phyloP scores from a whole-genome alignment of 2,888 invertebrate genomes.

The Carcina quercana region DNA sequence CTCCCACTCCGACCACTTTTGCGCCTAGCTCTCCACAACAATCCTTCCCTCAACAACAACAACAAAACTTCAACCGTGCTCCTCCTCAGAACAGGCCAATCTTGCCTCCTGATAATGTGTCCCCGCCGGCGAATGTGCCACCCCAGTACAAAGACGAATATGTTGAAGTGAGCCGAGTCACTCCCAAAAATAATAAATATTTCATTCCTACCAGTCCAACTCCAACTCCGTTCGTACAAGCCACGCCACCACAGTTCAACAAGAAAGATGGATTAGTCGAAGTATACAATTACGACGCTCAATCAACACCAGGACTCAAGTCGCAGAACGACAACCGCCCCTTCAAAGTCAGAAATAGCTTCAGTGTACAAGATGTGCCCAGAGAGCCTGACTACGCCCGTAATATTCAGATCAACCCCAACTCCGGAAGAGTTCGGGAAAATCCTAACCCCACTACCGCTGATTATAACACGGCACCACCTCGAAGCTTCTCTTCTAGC shows the following conservation, averaged over 20 bases:
- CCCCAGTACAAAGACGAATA: slow-evolving; percentile 60
- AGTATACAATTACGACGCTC: slow-evolving; percentile 59
- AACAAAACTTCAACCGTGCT: slow-evolving; percentile 34
- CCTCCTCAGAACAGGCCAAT: slow-evolving; percentile 32
- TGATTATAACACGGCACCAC: slow-evolving; percentile 38
- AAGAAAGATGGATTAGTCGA: slow-evolving; percentile 64
- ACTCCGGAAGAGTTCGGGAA: slow-evolving; percentile 26
- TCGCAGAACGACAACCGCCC: slow-evolving; percentile 43
- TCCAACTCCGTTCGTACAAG: slow-evolving; percentile 38
- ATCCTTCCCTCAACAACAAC: slow-evolving; percentile 29
- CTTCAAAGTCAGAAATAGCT: slow-evolving; percentile 52
- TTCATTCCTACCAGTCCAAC: slow-evolving; percentile 37
- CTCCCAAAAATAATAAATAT: slow-evolving; percentile 46
- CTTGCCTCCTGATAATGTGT: slow-evolving; percentile 19
- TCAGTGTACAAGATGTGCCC: slow-evolving; percentile 43
- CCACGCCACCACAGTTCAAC: slow-evolving; percentile 36
- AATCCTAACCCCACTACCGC: slow-evolving; percentile 29
- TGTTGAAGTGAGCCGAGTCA: slow-evolving; percentile 61
- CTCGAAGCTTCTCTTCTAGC: slow-evolving; percentile 34
- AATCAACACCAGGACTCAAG: slow-evolving; percentile 47
- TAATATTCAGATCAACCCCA: slow-evolving; percentile 32
- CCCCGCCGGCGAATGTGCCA: slow-evolving; percentile 48
- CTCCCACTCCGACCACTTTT: slow-evolving; percentile 38
- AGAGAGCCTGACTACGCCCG: slow-evolving; percentile 44
- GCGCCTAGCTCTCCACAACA: slow-evolving; percentile 24